A percentile compares a stretch with the other conserved stretches of the same genome.
phyloP scores from a whole-genome alignment of 2,113 vertebrate species.

The Onychostoma macrolepis region DNA sequence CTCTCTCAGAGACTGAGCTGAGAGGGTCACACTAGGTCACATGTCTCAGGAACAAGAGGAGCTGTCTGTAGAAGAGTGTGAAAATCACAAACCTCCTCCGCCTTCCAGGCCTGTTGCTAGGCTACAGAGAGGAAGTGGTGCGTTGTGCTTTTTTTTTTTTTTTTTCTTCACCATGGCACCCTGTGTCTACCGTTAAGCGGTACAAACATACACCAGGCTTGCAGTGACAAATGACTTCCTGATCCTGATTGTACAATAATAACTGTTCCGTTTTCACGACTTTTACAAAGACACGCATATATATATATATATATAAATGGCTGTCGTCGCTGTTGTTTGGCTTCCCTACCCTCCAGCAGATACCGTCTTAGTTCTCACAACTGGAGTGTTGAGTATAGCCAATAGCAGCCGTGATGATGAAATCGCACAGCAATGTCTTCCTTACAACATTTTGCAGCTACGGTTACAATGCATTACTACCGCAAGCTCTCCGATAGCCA shows the following conservation, averaged over 20 bases:
- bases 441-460: background rate
- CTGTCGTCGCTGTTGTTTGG: background rate
- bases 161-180: slow-evolving; percentile 25
- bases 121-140: slow-evolving; percentile 56
- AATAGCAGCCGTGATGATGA: slow-evolving; percentile 49
- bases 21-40: slow-evolving; percentile 51
- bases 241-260: slow-evolving; percentile 26
- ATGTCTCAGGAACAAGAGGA: slow-evolving; percentile 56
- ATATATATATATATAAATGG: background rate
- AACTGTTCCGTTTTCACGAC: slow-evolving; percentile 11
- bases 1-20: slow-evolving; percentile 25
- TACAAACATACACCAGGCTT: slow-evolving; percentile 10
- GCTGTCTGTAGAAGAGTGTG: slow-evolving; percentile 56
- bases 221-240: slow-evolving; percentile 51
- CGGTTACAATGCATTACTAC: slow-evolving; percentile 6
- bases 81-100: slow-evolving; percentile 57
- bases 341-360: background rate
- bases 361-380: background rate
- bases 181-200: background rate
- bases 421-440: slow-evolving; percentile 46
- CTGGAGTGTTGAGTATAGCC: background rate
- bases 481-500: background rate
- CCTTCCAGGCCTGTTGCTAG: slow-evolving; percentile 58
- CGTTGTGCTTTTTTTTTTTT: slow-evolving; percentile 28
- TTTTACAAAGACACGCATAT: background rate